A percentile compares a stretch with the other conserved stretches of the same genome.
These are phyloP conservation scores for Actinemys pallida DNA, from an alignment of 2,113 vertebrate species.

Conservation along the genomic window DNA sequence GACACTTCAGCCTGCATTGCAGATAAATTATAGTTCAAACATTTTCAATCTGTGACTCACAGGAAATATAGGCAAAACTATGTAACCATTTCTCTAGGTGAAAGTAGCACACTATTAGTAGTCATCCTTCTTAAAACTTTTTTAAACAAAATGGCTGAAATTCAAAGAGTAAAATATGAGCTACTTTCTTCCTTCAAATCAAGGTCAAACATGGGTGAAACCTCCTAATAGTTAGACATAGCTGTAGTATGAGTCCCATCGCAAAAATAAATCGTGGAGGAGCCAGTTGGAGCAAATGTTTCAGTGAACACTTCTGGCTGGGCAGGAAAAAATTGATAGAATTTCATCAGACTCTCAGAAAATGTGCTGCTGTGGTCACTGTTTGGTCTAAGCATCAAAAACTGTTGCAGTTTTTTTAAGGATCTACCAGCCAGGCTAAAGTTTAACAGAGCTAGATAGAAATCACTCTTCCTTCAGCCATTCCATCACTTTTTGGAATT, in stretches of 20 bases:
- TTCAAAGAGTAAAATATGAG: neutral
- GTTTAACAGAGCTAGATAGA: slow-evolving; percentile 58
- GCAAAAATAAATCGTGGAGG: slow-evolving; percentile 72
- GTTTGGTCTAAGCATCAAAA: slow-evolving; percentile 36
- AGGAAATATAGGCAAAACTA: slow-evolving; percentile 50
- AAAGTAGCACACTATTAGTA: slow-evolving; percentile 1
- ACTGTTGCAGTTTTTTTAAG: slow-evolving; percentile 7
- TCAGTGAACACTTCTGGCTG: slow-evolving; percentile 42
- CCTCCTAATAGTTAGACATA: neutral
- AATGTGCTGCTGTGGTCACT: slow-evolving; percentile 3
- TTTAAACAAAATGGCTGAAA: slow-evolving; percentile 17
- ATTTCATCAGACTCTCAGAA: neutral
- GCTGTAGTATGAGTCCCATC: slow-evolving; percentile 19
- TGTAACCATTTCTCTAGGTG: slow-evolving; percentile 51
- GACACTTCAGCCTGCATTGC: slow-evolving; percentile 21
- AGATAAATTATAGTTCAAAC: neutral
- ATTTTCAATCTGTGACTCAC: slow-evolving; percentile 38
- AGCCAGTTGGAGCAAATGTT: slow-evolving; percentile 66
- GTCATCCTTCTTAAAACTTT: slow-evolving; percentile 18
- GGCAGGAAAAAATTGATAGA: slow-evolving; percentile 38
- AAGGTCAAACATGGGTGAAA: slow-evolving; percentile 54
- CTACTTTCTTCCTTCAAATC: neutral
- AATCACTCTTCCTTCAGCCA: slow-evolving; percentile 41
- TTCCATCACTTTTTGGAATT: slow-evolving; percentile 45
- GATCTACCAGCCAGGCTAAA: slow-evolving; percentile 57